Evolutionary conservation across 2,797 vertebrate genomes (phyloP).

Genomic region (Carduelis carduelis): DNA sequence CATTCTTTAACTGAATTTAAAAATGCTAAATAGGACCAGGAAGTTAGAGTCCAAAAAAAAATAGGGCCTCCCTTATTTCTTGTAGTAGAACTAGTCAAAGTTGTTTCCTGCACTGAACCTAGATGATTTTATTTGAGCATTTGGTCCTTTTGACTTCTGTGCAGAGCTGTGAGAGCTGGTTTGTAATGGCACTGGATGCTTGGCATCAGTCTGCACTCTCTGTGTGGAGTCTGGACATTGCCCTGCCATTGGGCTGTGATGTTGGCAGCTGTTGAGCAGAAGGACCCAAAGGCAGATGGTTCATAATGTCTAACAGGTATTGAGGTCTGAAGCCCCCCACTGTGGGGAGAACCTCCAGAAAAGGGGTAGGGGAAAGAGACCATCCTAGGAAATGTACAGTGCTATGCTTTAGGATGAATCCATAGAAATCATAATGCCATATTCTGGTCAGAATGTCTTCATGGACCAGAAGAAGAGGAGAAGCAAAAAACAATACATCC

Average conservation of each 20-base stretch:
- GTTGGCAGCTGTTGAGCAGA: not conserved
- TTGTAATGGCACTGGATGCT: not conserved
- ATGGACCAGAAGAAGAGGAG: not conserved
- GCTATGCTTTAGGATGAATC: not conserved
- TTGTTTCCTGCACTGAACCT: not conserved
- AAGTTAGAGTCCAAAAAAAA: not conserved
- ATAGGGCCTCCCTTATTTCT: not conserved
- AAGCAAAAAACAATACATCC: not conserved
- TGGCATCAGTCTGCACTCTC: not conserved
- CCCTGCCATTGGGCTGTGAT: not conserved
- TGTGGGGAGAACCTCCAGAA: not conserved
- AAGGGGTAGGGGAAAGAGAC: not conserved
- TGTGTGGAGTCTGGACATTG: rapidly evolving
- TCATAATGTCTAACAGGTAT: not conserved
- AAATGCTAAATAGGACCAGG: not conserved
- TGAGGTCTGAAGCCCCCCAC: not conserved
- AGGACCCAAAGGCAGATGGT: not conserved
- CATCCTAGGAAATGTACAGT: not conserved
- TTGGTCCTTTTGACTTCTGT: not conserved
- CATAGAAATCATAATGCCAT: not conserved
- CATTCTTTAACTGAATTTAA: not conserved
- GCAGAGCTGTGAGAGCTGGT: not conserved
- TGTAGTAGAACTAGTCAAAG: not conserved
- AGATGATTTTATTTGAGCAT: not conserved
- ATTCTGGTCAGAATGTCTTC: not conserved